Evolutionary conservation across 1,140 invertebrate genomes (phyloP), one percentile per base, ranked within the genome.

Genomic region (Drosophila neocordata): DNA sequence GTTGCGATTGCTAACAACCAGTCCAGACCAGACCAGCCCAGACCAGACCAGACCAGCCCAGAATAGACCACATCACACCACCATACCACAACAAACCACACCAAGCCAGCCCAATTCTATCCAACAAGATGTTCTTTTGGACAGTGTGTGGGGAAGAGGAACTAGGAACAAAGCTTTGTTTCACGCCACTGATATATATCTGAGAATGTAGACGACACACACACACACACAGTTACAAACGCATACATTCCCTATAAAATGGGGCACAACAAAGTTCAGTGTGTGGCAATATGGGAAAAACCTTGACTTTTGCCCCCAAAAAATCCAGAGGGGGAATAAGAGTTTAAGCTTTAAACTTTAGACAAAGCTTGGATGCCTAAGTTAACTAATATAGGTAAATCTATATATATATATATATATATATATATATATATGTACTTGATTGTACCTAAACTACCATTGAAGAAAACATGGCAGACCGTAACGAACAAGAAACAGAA

Each of bases 161-260:
- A n/a, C 7, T 34, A n/a, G 53, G 52, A n/a, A 22, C n/a, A 59
- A 13, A 11, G 38, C 72, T 69, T 63, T 63, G 73, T 68, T 68
- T 53, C 37, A 55, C 58, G 65, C 65, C 37, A 24, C 31, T 60
- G 77, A 85, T 77, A 85, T 73, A 84, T 83, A 74, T 81, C 69
- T 69, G 69, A 74, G 65, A 37, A 11, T 27, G 35, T 12, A 48
- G 41, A 48, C 41, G 41, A 48, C 41, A 65, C 52, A 56, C 51
- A 59, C 41, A 41, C 55, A 55, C 57, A 69, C 63, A 69, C 64
- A 55, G 53, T 44, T 37, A 27, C 31, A 44, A 41, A 48, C 63
- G 65, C 27, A 69, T 11, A n/a, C 8, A 22, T 48, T 48, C 41
- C 41, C 41, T 20, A 48, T 48, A 48, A 48, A 48, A 48, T 48